phyloP scores from a whole-genome alignment of 2,113 vertebrate genomes.

The Mormoops blainvillei region DNA sequence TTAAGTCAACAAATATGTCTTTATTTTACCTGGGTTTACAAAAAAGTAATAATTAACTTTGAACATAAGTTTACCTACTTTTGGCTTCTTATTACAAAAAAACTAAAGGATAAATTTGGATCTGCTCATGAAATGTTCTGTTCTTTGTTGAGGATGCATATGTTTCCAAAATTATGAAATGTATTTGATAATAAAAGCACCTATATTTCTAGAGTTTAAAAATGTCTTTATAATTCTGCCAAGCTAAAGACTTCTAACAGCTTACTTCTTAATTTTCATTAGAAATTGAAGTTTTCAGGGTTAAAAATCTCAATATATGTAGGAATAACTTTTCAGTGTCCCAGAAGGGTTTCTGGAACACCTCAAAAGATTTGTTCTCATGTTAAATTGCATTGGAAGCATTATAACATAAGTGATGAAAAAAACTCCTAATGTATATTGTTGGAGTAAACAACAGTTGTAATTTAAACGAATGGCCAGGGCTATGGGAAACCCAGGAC shows the following conservation, averaged over 20 bases:
- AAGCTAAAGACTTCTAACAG: background rate
- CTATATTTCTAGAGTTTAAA: background rate
- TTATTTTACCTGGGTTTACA: background rate
- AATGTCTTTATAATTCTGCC: background rate
- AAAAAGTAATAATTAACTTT: background rate
- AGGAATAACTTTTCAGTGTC: background rate
- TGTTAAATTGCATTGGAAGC: too few species aligned
- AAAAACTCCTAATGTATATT: background rate
- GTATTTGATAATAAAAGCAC: background rate
- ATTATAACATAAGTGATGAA: too few species aligned
- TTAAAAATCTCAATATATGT: background rate
- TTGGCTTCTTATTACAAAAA: background rate
- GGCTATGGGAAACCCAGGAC: background rate
- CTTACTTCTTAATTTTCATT: background rate
- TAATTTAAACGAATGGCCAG: background rate
- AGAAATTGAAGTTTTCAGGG: background rate
- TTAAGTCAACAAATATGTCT: background rate
- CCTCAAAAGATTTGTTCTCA: too few species aligned
- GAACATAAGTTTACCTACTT: background rate
- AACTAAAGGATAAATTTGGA: background rate
- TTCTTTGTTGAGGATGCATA: background rate
- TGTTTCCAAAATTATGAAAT: background rate
- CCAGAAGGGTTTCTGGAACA: background rate
- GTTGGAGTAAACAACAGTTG: background rate
- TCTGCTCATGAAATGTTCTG: background rate